Conservation (phyloP, 35 echinoderm and acorn worm species). For the Hemicentrotus pulcherrimus region DNA sequence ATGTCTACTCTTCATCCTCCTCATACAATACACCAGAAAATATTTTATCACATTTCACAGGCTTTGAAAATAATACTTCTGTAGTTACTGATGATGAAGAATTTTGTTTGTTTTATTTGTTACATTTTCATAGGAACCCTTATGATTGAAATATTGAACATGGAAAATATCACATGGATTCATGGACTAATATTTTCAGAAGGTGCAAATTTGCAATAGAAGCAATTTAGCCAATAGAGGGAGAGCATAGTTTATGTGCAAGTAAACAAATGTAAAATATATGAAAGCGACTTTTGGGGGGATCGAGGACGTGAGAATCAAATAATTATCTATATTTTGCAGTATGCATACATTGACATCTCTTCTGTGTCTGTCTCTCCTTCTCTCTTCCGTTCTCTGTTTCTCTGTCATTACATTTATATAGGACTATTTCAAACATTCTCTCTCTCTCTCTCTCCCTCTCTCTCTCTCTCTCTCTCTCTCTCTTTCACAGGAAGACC, state of each 20-base stretch:
- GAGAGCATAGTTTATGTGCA: not conserved
- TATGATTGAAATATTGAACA: not conserved
- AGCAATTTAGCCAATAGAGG: not conserved
- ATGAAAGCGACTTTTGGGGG: no score
- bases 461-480: not conserved
- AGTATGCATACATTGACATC: not conserved
- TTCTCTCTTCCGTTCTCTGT: not conserved
- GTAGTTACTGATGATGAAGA: no score
- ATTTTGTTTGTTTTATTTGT: no score
- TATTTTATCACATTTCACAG: not conserved
- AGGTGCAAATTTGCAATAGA: not conserved
- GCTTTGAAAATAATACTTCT: not conserved
- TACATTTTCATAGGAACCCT: not conserved
- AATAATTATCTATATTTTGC: no score
- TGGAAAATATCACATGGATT: not conserved
- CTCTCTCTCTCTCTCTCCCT: no score
- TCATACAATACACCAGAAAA: not conserved
- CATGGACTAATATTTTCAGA: not conserved
- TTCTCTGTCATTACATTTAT: not conserved
- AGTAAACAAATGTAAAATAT: not conserved
- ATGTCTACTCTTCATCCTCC: not conserved
- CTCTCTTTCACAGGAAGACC: not conserved
- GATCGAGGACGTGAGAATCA: no score
- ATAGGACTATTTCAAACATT: no score
- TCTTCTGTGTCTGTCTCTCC: not conserved